phyloP scores from a whole-genome alignment of 2,888 invertebrate genomes.

The Julus scandinavius region DNA sequence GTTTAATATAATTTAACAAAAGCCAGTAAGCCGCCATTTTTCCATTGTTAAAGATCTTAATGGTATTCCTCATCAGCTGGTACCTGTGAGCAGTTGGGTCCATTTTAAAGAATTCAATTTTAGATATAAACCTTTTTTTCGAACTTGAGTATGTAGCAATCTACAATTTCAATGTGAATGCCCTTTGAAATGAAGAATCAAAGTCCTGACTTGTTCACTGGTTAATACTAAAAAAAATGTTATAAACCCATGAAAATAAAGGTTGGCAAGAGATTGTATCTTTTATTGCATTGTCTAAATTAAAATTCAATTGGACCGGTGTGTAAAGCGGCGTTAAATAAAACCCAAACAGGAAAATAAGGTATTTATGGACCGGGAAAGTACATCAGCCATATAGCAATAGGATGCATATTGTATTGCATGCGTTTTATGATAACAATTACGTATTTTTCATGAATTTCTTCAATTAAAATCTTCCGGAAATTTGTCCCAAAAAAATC shows the following conservation, averaged over 20 bases:
- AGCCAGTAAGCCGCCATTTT: too few relatives aligned
- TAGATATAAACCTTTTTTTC: too few relatives aligned
- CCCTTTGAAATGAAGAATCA: not conserved
- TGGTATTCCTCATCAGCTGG: too few relatives aligned
- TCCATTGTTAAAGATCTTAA: too few relatives aligned
- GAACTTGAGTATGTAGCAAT: too few relatives aligned
- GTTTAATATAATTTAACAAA: too few relatives aligned
- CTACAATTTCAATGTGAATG: not conserved
- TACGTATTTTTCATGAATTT: not conserved
- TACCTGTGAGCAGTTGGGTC: too few relatives aligned
- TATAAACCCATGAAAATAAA: not conserved
- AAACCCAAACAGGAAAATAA: not conserved
- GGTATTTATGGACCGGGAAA: not conserved
- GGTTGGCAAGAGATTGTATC: not conserved
- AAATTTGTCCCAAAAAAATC: conserved; percentile 13
- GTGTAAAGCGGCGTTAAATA: not conserved
- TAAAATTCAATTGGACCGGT: not conserved
- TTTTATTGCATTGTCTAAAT: not conserved
- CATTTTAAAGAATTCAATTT: too few relatives aligned
- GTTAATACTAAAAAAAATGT: not conserved
- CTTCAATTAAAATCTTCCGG: not conserved
- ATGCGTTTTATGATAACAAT: not conserved
- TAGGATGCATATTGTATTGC: not conserved
- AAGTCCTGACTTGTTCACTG: not conserved
- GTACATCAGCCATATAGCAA: not conserved